These are phyloP conservation scores for Embiotoca jacksoni DNA, from an alignment of 2,113 vertebrate species.

Conservation along the genomic window DNA sequence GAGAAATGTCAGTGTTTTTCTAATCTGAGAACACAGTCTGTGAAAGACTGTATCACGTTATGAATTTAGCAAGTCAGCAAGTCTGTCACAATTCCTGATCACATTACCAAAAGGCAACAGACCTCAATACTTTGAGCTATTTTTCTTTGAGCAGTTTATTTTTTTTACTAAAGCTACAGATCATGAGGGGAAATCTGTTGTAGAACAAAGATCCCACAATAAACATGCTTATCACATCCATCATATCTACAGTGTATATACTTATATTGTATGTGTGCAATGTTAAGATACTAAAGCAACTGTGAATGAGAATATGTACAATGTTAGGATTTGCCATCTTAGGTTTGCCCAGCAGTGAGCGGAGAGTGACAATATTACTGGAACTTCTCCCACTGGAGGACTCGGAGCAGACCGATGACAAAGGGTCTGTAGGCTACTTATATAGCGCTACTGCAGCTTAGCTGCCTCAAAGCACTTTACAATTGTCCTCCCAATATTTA, in stretches of 20 bases:
- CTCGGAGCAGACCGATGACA: too few relatives aligned
- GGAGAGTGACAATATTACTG: too few relatives aligned
- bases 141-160: background rate
- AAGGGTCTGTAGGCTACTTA: too few relatives aligned
- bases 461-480: too few relatives aligned
- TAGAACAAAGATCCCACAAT: background rate
- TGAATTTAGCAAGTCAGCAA: slow-evolving; percentile 25
- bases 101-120: background rate
- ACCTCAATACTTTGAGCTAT: background rate
- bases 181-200: background rate
- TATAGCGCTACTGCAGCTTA: too few relatives aligned
- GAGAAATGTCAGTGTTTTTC: slow-evolving; percentile 16
- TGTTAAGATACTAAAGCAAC: too few relatives aligned
- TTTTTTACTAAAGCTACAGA: background rate
- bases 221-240: background rate
- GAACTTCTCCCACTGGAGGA: too few relatives aligned
- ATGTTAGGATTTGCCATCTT: too few relatives aligned
- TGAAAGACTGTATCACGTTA: background rate
- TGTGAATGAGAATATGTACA: too few relatives aligned
- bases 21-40: background rate
- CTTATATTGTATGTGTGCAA: too few relatives aligned
- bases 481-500: too few relatives aligned
- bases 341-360: too few relatives aligned
- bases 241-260: background rate
- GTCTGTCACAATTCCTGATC: slow-evolving; percentile 9